Evolutionary conservation across 2,797 vertebrate genomes (phyloP), one percentile per base, ranked within the genome.

Genomic region (Pygocentrus nattereri): DNA sequence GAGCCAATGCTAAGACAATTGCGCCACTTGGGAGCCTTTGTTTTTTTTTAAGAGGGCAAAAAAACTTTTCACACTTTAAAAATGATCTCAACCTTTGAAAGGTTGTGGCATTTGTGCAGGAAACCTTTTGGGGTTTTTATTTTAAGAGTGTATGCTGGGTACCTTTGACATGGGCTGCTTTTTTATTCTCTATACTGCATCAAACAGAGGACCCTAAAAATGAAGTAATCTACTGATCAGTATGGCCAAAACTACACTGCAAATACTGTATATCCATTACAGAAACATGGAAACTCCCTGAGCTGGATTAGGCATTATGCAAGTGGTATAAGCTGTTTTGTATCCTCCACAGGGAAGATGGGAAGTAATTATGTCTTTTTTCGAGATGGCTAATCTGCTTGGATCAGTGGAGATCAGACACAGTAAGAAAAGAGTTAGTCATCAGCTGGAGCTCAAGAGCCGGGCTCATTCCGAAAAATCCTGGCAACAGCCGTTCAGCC

Each of bases 371-470:
- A 88, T 88, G 86, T 85, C 84, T 77, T 86, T n/a, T n/a, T 30
- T 74, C 78, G 73, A 86, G 84, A 89, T 85, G 81, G 86, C 87
- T 89, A 89, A 90, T 86, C 87, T 87, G 82, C 86, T 87, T 82
- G 81, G 82, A 90, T 88, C 86, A 83, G 84, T 88, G 87, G 87
- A 91, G 83, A 88, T 88, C 86, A 88, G 83, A 87, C 68, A 64
- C 79, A 81, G 84, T 86, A 87, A 88, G 83, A 88, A 91, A 89
- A 87, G 84, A 86, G 85, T 83, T 78, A 83, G 82, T 85, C 87
- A 89, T 90, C 87, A 85, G 81, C 77, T 78, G 85, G 85, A 79
- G 78, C 79, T 85, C 82, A 47, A 80, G 71, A 81, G 4, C 18
- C 12, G 7, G 31, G 18, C 31, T 65, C 19, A 2, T 65, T 65